Base-by-base conservation (phyloP, 2,113 vertebrate species). In the Sylvia atricapilla region DNA sequence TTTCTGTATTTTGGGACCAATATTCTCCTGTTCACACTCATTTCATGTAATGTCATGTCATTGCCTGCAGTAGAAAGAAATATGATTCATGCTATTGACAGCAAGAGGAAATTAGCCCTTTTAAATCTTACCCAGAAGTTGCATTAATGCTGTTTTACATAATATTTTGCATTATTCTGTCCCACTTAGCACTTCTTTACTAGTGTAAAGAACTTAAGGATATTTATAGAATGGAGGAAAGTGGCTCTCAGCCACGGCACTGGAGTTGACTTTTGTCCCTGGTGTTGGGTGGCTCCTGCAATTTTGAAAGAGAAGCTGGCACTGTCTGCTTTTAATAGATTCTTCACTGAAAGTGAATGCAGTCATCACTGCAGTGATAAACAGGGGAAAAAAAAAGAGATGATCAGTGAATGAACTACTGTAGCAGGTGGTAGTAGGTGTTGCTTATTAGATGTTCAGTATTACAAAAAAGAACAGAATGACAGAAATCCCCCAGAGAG, bases 341-440 rank as follows among this genome's bases (percentile, higher is more conserved):
- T 70, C 87, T 75, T 90, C 64, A 47, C 76, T 21, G 30, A 59
- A 76, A 93, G 60, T 50, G 47, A 74, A 52, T 72, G 58, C 47
- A 96, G 76, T 96, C 91, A 78, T 92, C 49, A 33, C 27, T 87
- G 80, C 83, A 41, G 80, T 84, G 89, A 88, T 81, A 96, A 92
- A 90, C 21, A 56, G 64, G 49, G 58, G 12, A 87, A 81, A 59
- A 76, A 41, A 95, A 89, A 55, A 14, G 50, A 95, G 76, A 77
- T 70, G 69, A 92, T 93, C 52, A 75, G 47, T 95, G 95, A 90
- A 92, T 93, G 96, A 97, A 91, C 86, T 89, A 70, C 93, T 94
- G 86, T 78, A 90, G 94, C 95, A 95, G 94, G 95, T 94, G 91
- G 94, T 90, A 90, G 93, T 96, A 95, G 96, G 96, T 97, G 94